Percentiles rank a stretch among this genome's conserved stretches.
phyloP scores from a whole-genome alignment of 2,113 vertebrate genomes.

The Calypte anna region DNA sequence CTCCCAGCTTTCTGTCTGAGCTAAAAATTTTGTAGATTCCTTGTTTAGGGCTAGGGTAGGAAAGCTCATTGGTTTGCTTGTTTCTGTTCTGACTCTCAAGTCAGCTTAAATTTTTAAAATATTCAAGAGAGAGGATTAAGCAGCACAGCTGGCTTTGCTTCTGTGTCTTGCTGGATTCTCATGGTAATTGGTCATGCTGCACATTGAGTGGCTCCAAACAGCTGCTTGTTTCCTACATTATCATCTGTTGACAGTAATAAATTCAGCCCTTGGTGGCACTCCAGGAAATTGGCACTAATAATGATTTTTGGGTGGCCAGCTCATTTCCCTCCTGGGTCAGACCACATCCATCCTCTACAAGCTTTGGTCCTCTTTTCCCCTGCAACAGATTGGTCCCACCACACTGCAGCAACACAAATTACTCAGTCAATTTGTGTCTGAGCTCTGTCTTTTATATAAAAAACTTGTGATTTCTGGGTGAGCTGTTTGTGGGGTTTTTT shows the following conservation, averaged over 20 bases:
- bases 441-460: not conserved
- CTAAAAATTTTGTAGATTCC: not conserved
- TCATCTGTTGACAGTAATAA: not conserved
- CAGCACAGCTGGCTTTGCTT: slow-evolving; percentile 35
- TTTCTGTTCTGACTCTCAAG: not conserved
- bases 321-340: not conserved
- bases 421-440: not conserved
- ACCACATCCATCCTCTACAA: not conserved
- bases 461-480: not conserved
- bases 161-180: slow-evolving; percentile 40
- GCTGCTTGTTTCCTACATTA: slow-evolving; percentile 1
- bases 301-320: not conserved
- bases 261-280: not conserved
- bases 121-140: slow-evolving; percentile 16
- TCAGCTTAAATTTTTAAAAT: slow-evolving; percentile 22
- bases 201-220: slow-evolving; percentile 15
- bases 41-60: not conserved
- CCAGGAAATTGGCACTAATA: slow-evolving; percentile 30
- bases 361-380: not conserved
- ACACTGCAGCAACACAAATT: not conserved
- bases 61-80: not conserved
- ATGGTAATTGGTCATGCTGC: slow-evolving; percentile 13
- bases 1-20: not conserved
- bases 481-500: not conserved
- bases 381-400: not conserved